Conservation (phyloP, 2,113 vertebrate species). For the Microtus richardsoni region DNA sequence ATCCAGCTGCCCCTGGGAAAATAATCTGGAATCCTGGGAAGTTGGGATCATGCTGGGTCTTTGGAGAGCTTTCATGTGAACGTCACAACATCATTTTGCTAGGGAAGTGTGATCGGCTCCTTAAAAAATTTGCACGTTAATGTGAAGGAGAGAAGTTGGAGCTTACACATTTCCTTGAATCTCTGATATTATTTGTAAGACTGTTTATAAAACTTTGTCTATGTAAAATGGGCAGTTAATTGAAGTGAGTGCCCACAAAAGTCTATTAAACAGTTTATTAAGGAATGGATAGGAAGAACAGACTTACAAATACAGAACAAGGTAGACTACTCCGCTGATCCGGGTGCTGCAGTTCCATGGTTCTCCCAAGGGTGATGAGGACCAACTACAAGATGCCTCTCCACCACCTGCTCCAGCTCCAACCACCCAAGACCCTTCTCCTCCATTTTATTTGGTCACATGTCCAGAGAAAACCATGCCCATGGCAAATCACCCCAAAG, state of each 20-base stretch:
- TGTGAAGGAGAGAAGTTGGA: not conserved
- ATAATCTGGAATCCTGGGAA: not conserved
- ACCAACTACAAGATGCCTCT: no score
- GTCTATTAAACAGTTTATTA: no score
- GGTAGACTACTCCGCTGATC: no score
- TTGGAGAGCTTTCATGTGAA: not conserved
- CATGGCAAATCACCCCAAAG: no score
- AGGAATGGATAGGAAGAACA: no score
- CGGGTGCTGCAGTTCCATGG: no score
- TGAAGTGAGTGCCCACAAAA: not conserved
- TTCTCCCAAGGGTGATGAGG: no score
- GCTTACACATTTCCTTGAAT: not conserved
- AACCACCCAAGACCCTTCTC: no score
- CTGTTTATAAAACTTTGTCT: not conserved
- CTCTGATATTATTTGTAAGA: not conserved
- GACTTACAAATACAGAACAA: no score
- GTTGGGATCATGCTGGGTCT: not conserved
- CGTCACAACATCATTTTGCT: not conserved
- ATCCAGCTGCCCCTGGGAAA: not conserved
- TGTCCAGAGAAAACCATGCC: no score
- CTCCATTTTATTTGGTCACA: no score
- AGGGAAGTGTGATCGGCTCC: not conserved
- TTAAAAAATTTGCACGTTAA: not conserved
- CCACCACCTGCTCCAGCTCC: no score
- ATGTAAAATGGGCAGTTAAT: not conserved